These are phyloP conservation scores for Abscondita cerata DNA, from an alignment of 2,888 invertebrate species.

Conservation along the genomic window DNA sequence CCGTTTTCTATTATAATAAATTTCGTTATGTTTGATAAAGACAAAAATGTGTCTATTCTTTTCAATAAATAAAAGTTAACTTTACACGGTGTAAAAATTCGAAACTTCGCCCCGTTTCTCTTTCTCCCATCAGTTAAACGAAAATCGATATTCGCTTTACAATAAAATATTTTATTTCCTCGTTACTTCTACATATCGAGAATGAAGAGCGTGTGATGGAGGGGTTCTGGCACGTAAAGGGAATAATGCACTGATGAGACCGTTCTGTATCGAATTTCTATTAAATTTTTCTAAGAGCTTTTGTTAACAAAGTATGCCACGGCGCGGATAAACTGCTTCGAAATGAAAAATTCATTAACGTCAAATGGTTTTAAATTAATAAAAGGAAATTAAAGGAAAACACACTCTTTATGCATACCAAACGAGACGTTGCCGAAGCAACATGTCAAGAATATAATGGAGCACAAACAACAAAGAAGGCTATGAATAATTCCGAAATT, in stretches of 20 bases:
- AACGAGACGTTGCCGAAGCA: slow-evolving; percentile 18
- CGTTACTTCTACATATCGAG: slow-evolving; percentile 35
- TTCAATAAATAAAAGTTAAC: slow-evolving; percentile 29
- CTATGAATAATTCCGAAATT: slow-evolving; percentile 18
- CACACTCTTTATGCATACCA: slow-evolving; percentile 39
- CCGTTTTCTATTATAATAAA: slow-evolving; percentile 32
- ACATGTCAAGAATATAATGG: slow-evolving; percentile 11
- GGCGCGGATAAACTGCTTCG: neutral
- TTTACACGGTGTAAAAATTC: slow-evolving; percentile 27
- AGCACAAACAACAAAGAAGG: slow-evolving; percentile 9
- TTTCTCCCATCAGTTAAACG: slow-evolving; percentile 34
- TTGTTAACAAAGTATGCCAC: no score
- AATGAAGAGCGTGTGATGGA: slow-evolving; percentile 18
- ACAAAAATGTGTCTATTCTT: slow-evolving; percentile 25
- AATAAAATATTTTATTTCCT: slow-evolving; percentile 34
- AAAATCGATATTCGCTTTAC: slow-evolving; percentile 33
- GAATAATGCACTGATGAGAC: slow-evolving; percentile 10
- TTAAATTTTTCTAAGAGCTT: slow-evolving; percentile 11
- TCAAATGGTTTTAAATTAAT: slow-evolving; percentile 46
- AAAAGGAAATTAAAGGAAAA: slow-evolving; percentile 50
- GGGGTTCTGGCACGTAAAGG: slow-evolving; percentile 11
- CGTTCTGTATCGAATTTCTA: slow-evolving; percentile 16
- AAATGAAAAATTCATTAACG: slow-evolving; percentile 45
- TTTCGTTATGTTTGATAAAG: slow-evolving; percentile 30
- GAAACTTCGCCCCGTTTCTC: slow-evolving; percentile 13